phyloP scores from a whole-genome alignment of 2,113 vertebrate genomes.

The Alligator sinensis region DNA sequence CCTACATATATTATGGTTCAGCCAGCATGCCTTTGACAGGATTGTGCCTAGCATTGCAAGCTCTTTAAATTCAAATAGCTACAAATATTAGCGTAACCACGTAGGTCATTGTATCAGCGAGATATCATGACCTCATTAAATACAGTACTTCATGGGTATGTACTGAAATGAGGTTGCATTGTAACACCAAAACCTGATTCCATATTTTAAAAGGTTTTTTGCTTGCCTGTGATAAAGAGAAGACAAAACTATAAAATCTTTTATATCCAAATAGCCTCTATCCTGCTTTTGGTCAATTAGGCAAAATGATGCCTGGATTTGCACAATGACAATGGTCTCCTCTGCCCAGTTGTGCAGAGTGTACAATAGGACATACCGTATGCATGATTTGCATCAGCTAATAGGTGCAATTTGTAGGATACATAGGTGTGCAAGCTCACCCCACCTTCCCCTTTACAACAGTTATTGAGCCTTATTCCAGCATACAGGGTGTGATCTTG shows the following conservation, averaged over 20 bases:
- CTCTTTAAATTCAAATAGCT: not conserved
- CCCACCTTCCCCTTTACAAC: rapidly evolving
- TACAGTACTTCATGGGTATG: not conserved
- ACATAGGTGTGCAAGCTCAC: not conserved
- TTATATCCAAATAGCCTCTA: not conserved
- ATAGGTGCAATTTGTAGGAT: not conserved
- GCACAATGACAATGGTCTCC: not conserved
- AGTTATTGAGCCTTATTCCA: not conserved
- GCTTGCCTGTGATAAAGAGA: not conserved
- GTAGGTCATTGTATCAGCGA: not conserved
- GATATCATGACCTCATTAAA: not conserved
- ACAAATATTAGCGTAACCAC: not conserved
- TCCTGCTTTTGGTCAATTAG: not conserved
- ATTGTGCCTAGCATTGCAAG: not conserved
- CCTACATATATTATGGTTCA: not conserved
- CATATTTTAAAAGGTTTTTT: not conserved
- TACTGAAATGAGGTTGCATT: not conserved
- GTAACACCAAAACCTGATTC: not conserved
- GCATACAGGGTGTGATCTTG: not conserved
- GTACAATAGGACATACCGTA: not conserved
- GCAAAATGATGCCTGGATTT: slow-evolving; percentile 12
- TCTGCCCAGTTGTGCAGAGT: not conserved
- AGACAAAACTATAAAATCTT: not conserved
- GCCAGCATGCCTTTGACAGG: not conserved
- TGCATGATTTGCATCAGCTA: not conserved